Conservation (phyloP, 1,140 invertebrate genomes). For the Drosophila sproati region DNA sequence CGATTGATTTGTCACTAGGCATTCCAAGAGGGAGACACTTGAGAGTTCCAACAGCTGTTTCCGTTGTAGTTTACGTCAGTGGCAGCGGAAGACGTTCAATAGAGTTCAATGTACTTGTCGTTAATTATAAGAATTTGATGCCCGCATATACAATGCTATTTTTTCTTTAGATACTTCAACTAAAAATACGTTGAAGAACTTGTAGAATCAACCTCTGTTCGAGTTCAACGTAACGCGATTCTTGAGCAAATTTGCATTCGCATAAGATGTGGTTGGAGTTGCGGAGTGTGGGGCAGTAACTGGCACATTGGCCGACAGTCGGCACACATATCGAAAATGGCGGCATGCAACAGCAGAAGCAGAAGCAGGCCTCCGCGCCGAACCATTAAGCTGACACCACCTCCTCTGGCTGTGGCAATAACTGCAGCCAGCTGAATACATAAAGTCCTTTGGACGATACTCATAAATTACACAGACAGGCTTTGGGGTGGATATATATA, state of each 20-base stretch:
- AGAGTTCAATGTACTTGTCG: slow-evolving; percentile 68
- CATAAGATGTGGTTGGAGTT: slow-evolving; percentile 50
- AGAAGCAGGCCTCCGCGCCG: slow-evolving; percentile 1
- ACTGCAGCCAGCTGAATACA: slow-evolving; percentile 45
- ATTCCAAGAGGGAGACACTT: slow-evolving; percentile 30
- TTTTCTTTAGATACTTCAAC: slow-evolving; percentile 6
- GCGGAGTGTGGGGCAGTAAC: slow-evolving; percentile 31
- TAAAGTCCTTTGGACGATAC: slow-evolving; percentile 33
- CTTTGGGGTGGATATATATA: slow-evolving; percentile 28
- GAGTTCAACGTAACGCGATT: slow-evolving; percentile 48
- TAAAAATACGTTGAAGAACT: slow-evolving; percentile 21
- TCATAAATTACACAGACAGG: slow-evolving; percentile 50
- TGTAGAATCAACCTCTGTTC: slow-evolving; percentile 19
- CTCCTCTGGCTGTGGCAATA: slow-evolving; percentile 15
- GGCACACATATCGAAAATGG: slow-evolving; percentile 41
- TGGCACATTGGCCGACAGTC: slow-evolving; percentile 62
- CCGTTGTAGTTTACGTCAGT: slow-evolving; percentile 50
- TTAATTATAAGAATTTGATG: slow-evolving; percentile 62
- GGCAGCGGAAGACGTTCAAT: slow-evolving; percentile 50
- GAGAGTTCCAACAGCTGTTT: slow-evolving; percentile 64
- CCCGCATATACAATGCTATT: slow-evolving; percentile 21
- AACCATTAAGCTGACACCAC: slow-evolving; percentile 33
- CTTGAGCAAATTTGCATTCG: slow-evolving; percentile 52
- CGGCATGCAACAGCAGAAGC: slow-evolving; percentile 63
- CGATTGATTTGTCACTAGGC: slow-evolving; percentile 63